These are phyloP conservation scores for Orthonyx spaldingii DNA, from an alignment of 2,113 vertebrate species.

Conservation along the genomic window DNA sequence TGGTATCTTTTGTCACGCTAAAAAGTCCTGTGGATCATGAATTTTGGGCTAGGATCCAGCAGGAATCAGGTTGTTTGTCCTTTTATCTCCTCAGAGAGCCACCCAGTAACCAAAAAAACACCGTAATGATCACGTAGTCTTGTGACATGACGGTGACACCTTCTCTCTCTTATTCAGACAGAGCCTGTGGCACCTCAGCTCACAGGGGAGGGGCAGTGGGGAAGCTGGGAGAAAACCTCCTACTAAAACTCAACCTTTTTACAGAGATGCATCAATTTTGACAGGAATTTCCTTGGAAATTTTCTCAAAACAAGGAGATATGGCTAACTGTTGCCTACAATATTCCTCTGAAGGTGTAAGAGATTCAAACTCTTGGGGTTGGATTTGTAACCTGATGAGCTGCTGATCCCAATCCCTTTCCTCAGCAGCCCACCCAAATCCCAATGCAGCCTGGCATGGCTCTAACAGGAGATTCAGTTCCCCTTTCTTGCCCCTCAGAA, in stretches of 20 bases:
- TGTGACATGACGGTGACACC: background rate
- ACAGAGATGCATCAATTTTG: background rate
- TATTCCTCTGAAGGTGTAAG: background rate
- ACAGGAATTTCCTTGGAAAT: background rate
- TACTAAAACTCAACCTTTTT: background rate
- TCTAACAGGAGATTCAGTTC: background rate
- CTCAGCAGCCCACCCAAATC: background rate
- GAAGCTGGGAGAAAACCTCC: background rate
- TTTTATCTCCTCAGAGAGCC: background rate
- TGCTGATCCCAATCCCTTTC: background rate
- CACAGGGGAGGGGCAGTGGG: background rate
- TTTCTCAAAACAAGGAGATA: background rate
- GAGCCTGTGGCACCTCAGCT: background rate
- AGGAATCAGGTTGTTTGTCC: background rate
- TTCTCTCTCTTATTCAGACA: background rate
- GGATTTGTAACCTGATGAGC: background rate
- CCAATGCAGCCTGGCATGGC: fast-evolving
- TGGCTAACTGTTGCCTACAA: background rate
- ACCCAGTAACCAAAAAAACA: background rate
- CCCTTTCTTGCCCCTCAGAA: background rate
- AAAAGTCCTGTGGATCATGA: background rate
- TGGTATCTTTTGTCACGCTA: background rate
- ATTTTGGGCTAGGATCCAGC: background rate
- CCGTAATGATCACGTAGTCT: fast-evolving
- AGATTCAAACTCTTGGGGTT: background rate